Evolutionary conservation across 2,797 vertebrate species (phyloP).

Genomic region (Galagoides demidoff): DNA sequence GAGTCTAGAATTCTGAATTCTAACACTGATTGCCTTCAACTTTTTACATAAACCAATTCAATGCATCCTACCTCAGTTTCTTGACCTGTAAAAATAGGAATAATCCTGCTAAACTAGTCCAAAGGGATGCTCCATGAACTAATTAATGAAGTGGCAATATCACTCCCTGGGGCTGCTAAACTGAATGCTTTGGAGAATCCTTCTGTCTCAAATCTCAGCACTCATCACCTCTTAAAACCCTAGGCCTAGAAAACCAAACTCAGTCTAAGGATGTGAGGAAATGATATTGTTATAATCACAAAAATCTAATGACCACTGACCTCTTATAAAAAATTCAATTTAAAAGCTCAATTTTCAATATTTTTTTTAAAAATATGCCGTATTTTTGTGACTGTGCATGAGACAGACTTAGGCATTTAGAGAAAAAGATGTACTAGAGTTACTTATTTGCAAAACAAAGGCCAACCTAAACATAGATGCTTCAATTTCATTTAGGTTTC

Average conservation of each 20-base stretch:
- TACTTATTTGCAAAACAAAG: neutral
- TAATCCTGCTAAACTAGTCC: slow-evolving; percentile 51
- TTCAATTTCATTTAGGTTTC: neutral
- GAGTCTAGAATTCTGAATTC: neutral
- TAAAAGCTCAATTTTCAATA: neutral
- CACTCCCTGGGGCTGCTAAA: slow-evolving; percentile 49
- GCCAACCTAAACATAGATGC: neutral
- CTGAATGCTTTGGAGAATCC: neutral
- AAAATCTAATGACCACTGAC: neutral
- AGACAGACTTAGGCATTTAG: neutral
- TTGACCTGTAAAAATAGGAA: slow-evolving; percentile 32
- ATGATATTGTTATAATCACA: neutral
- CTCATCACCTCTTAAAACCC: neutral
- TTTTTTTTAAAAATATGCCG: neutral
- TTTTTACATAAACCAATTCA: neutral
- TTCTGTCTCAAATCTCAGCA: slow-evolving; percentile 35
- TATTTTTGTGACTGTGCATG: neutral
- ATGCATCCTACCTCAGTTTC: neutral
- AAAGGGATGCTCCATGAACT: slow-evolving; percentile 57
- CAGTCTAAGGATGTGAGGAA: neutral
- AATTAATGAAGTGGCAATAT: slow-evolving; percentile 48
- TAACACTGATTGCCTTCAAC: neutral
- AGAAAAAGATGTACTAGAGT: neutral
- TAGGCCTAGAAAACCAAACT: neutral
- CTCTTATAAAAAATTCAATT: neutral